Percentiles rank a stretch among this genome's conserved stretches.
Conservation (phyloP, 2,888 invertebrate genomes). For the Cryptosula pallasiana region DNA sequence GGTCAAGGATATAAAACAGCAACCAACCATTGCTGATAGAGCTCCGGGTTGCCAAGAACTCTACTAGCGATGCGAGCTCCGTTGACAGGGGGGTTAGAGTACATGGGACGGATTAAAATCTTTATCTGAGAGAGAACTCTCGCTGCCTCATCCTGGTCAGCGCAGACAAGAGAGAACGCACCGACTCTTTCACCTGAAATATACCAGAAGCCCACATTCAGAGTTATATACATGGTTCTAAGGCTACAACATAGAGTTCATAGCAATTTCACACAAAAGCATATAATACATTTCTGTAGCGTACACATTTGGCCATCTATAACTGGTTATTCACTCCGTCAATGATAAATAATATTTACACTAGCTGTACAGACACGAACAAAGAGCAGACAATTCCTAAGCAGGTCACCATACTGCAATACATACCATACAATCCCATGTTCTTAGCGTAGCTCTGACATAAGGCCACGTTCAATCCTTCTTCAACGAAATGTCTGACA, state of each 20-base stretch:
- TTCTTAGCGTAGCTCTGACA: conserved; percentile 97
- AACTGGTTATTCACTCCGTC: too few relatives aligned
- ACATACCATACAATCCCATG: conserved; percentile 75
- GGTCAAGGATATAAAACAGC: neutral
- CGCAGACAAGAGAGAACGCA: conserved; percentile 73
- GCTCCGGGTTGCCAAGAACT: conserved; percentile 68
- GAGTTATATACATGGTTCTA: too few relatives aligned
- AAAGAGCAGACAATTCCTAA: too few relatives aligned
- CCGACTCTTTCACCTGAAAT: conserved; percentile 84
- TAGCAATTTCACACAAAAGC: too few relatives aligned
- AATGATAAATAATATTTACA: too few relatives aligned
- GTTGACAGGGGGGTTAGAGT: conserved; percentile 93
- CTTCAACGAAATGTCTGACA: conserved; percentile 76
- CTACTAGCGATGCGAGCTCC: conserved; percentile 84
- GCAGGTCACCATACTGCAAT: neutral
- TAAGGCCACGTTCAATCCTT: conserved; percentile 79
- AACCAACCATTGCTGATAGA: conserved; percentile 64
- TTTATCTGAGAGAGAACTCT: conserved; percentile 84
- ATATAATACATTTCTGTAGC: too few relatives aligned
- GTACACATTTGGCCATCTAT: too few relatives aligned
- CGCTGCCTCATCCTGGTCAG: conserved; percentile 71
- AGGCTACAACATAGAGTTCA: too few relatives aligned
- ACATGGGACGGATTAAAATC: conserved; percentile 89
- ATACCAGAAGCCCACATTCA: too few relatives aligned
- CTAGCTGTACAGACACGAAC: too few relatives aligned